phyloP scores from a whole-genome alignment of 2,888 invertebrate genomes.

The Clusia tigrina region DNA sequence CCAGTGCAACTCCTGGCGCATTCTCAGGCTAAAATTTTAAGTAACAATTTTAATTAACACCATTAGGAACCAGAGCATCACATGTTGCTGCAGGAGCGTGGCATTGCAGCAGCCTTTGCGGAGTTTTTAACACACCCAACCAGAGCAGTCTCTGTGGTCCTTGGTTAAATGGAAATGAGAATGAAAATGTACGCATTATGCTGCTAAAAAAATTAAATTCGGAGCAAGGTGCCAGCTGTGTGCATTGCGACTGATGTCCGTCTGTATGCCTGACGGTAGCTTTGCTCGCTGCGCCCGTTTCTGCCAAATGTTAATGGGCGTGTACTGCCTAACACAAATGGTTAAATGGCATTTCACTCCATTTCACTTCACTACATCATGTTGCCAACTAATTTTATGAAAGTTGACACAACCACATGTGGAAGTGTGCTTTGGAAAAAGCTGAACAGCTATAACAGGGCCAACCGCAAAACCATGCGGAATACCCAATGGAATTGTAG shows the following conservation, averaged over 20 bases:
- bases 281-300: background rate
- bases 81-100: background rate
- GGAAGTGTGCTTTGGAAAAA: conserved; percentile 32
- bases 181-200: background rate
- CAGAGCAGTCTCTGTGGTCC: background rate
- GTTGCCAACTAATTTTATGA: conserved; percentile 60
- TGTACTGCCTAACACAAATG: conserved; percentile 7
- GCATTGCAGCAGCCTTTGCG: background rate
- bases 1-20: background rate
- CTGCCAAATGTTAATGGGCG: background rate
- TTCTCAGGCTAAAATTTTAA: conserved; percentile 1
- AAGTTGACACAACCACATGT: conserved; percentile 59
- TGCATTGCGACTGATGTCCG: conserved; percentile 38
- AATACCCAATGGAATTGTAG: conserved; percentile 40
- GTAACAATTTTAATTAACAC: conserved; percentile 21
- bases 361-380: conserved; percentile 45
- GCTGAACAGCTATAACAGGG: conserved; percentile 17
- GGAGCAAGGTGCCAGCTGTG: conserved; percentile 51
- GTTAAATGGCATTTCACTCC: conserved; percentile 19
- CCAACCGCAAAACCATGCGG: conserved; percentile 44
- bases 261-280: background rate
- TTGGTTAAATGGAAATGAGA: background rate
- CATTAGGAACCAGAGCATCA: conserved; percentile 12
- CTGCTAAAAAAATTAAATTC: background rate
- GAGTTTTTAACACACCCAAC: background rate